phyloP scores from a whole-genome alignment of 30 jellyfish, hydroid and myxozoan genomes.

The Sanderia malayensis region DNA sequence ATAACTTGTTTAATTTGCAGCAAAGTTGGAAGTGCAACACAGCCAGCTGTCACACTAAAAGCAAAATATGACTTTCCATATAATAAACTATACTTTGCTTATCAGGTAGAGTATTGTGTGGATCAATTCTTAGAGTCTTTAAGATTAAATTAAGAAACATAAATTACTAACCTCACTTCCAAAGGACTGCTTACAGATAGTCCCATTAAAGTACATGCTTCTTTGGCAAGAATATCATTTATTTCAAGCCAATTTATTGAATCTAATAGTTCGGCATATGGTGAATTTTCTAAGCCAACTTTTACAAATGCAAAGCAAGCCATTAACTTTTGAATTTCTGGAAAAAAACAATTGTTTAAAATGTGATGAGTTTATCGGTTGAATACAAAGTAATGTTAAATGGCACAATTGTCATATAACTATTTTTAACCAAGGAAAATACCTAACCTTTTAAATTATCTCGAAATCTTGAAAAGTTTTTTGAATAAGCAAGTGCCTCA shows the following conservation, averaged over 20 bases:
- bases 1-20: conserved; percentile 91
- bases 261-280: conserved; percentile 89
- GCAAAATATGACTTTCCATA: no score
- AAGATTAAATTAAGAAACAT: no score
- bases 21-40: conserved; percentile 87
- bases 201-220: conserved; percentile 90
- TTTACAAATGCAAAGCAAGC: conserved; percentile 91
- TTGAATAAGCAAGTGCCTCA: conserved; percentile 88
- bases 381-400: no score
- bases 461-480: conserved; percentile 67
- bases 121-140: no score
- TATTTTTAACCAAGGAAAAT: background rate
- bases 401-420: no score
- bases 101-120: no score
- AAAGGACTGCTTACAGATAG: conserved; percentile 91
- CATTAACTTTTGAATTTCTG: conserved; percentile 93
- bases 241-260: conserved; percentile 84
- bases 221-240: conserved; percentile 89
- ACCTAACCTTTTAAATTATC: conserved; percentile 72
- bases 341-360: no score
- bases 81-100: no score
- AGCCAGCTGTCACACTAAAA: conserved; percentile 90
- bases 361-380: no score
- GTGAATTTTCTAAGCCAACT: conserved; percentile 81
- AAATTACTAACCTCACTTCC: conserved; percentile 77